phyloP scores from a whole-genome alignment of 2,113 vertebrate species.

The Craseonycteris thonglongyai region DNA sequence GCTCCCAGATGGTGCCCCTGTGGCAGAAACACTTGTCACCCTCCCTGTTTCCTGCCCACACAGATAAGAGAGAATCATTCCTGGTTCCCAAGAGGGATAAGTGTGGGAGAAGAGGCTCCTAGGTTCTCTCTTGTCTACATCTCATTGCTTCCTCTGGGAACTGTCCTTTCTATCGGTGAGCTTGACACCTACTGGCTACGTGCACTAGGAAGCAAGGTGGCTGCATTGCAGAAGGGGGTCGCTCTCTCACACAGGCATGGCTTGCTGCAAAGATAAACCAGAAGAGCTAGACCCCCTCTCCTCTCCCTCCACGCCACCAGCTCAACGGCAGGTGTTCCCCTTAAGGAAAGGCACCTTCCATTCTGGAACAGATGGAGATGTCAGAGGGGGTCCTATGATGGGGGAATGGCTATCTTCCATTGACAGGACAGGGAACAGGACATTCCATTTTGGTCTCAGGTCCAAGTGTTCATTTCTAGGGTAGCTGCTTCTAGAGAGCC shows the following conservation, averaged over 20 bases:
- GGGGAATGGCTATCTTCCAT: neutral
- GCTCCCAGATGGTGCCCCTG: neutral
- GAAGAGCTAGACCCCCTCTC: neutral
- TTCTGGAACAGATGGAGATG: neutral
- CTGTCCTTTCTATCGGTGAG: neutral
- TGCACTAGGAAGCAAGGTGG: neutral
- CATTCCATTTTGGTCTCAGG: neutral
- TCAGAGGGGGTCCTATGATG: neutral
- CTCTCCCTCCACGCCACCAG: neutral
- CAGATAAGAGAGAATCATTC: neutral
- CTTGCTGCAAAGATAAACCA: neutral
- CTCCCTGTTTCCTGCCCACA: neutral
- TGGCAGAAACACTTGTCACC: fast-evolving
- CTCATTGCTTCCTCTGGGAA: neutral
- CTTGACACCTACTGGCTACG: neutral
- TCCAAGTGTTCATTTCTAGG: neutral
- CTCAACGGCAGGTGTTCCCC: neutral
- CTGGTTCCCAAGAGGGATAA: neutral
- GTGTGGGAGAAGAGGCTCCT: neutral
- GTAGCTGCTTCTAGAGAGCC: neutral
- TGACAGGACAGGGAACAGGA: neutral
- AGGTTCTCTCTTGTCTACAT: neutral
- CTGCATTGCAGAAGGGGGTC: fast-evolving
- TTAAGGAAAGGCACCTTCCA: neutral
- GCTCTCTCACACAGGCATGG: neutral